Percentiles rank a stretch among this genome's conserved stretches.
phyloP scores from a whole-genome alignment of 2,113 vertebrate genomes.

The Aix galericulata region DNA sequence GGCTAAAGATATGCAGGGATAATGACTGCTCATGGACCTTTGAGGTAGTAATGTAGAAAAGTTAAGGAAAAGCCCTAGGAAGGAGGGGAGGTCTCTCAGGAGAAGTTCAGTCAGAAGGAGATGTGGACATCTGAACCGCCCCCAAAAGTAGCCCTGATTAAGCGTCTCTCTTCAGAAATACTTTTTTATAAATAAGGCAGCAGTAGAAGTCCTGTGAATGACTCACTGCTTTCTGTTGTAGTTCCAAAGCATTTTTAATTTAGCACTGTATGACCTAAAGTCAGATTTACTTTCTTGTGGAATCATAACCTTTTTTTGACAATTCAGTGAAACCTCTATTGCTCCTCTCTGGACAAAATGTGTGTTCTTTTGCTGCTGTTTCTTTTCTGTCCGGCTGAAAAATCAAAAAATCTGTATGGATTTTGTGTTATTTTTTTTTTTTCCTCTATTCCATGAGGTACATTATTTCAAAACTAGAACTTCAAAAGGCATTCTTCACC shows the following conservation, averaged over 20 bases:
- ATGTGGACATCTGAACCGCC: neutral
- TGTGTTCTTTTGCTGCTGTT: neutral
- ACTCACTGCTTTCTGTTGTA: neutral
- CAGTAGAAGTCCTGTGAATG: neutral
- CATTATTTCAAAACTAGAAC: neutral
- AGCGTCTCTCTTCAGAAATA: neutral
- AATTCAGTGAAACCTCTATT: neutral
- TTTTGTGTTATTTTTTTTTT: neutral
- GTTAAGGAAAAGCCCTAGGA: neutral
- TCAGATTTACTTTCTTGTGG: neutral
- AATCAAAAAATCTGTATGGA: neutral
- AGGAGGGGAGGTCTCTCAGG: neutral
- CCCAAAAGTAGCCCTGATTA: neutral
- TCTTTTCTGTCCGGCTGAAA: neutral
- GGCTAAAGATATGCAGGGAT: neutral
- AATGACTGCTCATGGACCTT: neutral
- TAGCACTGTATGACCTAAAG: neutral
- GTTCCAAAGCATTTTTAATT: neutral
- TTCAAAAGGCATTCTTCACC: neutral
- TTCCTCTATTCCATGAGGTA: neutral
- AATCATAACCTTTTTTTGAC: neutral
- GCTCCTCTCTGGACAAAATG: neutral
- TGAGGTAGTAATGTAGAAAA: neutral
- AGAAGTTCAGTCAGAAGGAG: neutral
- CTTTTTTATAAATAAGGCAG: neutral